Evolutionary conservation across 2,888 invertebrate genomes (phyloP), one percentile per base, ranked within the genome.

Genomic region (Xanthia togata): DNA sequence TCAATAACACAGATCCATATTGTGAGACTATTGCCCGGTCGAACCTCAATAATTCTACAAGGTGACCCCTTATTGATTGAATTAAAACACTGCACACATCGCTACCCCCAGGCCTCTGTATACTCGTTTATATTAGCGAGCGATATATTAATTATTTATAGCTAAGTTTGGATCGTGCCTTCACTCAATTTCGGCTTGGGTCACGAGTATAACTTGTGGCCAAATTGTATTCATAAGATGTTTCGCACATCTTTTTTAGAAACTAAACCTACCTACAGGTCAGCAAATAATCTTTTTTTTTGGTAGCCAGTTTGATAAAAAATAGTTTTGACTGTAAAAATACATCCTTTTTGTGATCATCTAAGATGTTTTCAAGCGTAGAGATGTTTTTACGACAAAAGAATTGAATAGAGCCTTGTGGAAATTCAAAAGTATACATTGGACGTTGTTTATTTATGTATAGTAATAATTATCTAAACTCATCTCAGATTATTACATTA

Each of bases 81-180:
- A 81, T 74, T 73, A 70, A 73, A 74, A 84, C 38, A 70, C 62
- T 53, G n/a, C 47, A 70, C 65, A n/a, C 81, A 41, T 65, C 55
- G 68, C 67, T 82, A 71, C 50, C 70, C 63, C 31, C 14, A n/a
- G 57, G 59, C 69, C 23, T 31, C 41, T 65, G n/a, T 47, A 14
- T 20, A 55, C 60, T 64, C 41, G 12, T 64, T 38, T 64, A 62
- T 65, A 79, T 69, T 72, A 70, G 55, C 20, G 44, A 57, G 35
- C 44, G 60, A 53, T 55, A 57, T 57, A 73, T 70, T 80, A 63
- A 80, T 80, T 80, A 81, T 81, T 81, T 80, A 84, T 80, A 35
- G 65, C 70, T 63, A 53, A 70, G 23, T 68, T 74, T n/a, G 50
- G 50, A 70, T 65, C 38, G 64, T 57, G 69, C 57, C 8, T 67